These are phyloP conservation scores for Tyrannus savana DNA, from an alignment of 2,113 vertebrate species.

Conservation along the genomic window DNA sequence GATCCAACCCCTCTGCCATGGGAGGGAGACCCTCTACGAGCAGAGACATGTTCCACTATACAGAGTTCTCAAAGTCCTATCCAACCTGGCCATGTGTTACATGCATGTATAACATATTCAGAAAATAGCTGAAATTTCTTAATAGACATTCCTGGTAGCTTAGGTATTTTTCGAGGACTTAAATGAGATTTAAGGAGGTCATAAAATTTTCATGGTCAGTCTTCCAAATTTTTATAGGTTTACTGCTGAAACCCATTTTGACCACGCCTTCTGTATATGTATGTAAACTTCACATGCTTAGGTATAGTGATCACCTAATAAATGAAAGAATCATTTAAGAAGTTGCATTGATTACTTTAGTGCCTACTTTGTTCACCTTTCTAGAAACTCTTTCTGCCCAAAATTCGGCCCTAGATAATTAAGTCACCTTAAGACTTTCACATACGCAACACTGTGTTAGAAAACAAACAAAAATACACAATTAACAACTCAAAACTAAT, in stretches of 20 bases:
- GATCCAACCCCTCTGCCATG: background rate
- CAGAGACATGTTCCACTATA: background rate
- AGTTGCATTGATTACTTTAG: background rate
- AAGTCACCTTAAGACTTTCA: background rate
- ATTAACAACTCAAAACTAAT: background rate
- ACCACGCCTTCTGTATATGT: background rate
- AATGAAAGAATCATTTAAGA: background rate
- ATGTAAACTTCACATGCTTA: background rate
- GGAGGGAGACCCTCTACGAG: background rate
- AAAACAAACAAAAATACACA: background rate
- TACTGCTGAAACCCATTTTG: background rate
- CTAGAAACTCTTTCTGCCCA: background rate
- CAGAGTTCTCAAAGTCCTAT: background rate
- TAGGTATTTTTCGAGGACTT: background rate
- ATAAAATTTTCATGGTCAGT: background rate
- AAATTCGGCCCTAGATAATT: background rate
- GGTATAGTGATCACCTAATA: background rate
- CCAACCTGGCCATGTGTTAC: background rate
- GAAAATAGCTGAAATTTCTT: background rate
- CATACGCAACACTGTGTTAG: background rate
- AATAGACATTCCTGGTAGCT: background rate
- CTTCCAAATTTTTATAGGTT: background rate
- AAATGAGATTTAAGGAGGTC: background rate
- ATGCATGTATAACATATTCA: background rate
- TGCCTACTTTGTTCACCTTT: background rate